Base-by-base conservation (phyloP, 2,113 vertebrate species). In the Pleuronectes platessa region DNA sequence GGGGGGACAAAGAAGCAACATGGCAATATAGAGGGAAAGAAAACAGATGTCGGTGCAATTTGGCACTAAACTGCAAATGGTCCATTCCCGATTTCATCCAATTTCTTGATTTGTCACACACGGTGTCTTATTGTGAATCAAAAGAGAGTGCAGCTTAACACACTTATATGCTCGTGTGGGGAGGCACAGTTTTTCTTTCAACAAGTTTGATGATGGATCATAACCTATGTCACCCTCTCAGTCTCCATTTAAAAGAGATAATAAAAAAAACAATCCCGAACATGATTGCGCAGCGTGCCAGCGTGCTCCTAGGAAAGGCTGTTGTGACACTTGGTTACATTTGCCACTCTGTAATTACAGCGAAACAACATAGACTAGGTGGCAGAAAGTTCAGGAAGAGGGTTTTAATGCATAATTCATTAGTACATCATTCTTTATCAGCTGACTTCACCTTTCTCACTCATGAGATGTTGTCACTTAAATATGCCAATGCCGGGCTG, bases 21-120 rank as follows among this genome's bases (percentile, higher is more conserved):
- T n/a, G 31, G 21, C 47, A 68, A 58, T 14, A 21, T 13, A 23
- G 7, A 54, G 8, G 20, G n/a, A 71, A 68, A 65, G 31, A 64
- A 81, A 84, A 73, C 76, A 75, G 78, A 82, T 73, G 68, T 76
- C 77, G 53, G 63, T 81, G 67, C 70, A 77, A 83, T 70, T 88
- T 86, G 11, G 9, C 53, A 26, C 55, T 61, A 31, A 24, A 75
- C 11, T 56, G 26, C 55, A 71, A 75, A 62, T 65, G 49, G 59
- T 60, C 79, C 65, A 55, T 68, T 66, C 47, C 79, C 73, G 21
- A 61, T 83, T 82, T 74, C 71, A 77, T 84, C 76, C 40, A 37
- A 12, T 31, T 31, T 31, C 31, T 31, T 31, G 31, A 31, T 31
- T 31, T 31, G 31, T 31, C 31, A 64, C 68, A 49, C 56, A 61